Conservation (phyloP, 2,113 vertebrate species). For the Tautogolabrus adspersus region DNA sequence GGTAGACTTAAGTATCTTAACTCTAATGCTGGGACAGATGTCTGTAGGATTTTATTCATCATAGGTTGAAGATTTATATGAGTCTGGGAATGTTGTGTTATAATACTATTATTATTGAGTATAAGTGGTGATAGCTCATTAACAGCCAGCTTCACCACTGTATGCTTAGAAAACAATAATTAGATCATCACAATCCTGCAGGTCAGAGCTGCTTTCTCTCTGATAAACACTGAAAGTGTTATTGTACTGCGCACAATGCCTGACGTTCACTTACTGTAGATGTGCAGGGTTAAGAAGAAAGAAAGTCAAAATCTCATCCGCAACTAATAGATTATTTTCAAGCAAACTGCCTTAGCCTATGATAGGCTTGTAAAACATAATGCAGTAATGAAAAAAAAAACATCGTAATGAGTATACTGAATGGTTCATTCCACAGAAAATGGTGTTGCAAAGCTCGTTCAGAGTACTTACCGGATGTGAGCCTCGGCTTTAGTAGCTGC, state of each 20-base stretch:
- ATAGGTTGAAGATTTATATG: conserved; percentile 1
- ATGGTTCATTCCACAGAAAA: conserved; percentile 13
- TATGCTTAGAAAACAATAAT: conserved; percentile 29
- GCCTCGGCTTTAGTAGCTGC: conserved; percentile 87
- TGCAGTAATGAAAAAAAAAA: background rate
- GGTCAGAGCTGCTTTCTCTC: too few species aligned
- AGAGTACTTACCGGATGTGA: conserved; percentile 86
- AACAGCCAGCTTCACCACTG: conserved; percentile 21
- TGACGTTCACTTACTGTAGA: background rate
- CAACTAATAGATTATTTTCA: background rate
- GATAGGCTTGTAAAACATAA: background rate
- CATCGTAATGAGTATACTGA: background rate
- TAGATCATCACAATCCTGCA: background rate
- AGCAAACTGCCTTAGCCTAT: background rate
- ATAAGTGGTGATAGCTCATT: conserved; percentile 35
- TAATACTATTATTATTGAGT: background rate
- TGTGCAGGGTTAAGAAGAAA: background rate
- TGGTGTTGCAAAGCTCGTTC: conserved; percentile 1
- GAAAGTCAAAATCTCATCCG: background rate
- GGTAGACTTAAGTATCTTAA: background rate
- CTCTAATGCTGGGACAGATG: background rate
- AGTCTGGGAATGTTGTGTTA: background rate
- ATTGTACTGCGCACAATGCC: background rate
- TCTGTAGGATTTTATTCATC: background rate
- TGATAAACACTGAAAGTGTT: background rate